A percentile compares a stretch with the other conserved stretches of the same genome.
Conservation (phyloP, 2,888 invertebrate genomes). For the Melanostoma scalare region DNA sequence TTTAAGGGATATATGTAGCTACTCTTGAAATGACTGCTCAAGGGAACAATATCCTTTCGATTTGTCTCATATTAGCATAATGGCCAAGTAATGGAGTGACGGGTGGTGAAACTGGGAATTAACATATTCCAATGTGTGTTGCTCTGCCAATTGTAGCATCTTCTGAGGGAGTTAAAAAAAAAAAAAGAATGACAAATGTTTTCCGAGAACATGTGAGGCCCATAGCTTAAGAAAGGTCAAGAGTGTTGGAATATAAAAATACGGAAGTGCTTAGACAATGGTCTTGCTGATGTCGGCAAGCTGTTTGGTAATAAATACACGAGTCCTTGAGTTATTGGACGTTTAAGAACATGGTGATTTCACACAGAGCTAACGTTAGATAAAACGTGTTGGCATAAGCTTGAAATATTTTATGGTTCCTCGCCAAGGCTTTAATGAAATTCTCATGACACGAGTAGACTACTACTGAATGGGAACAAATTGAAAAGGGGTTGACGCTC, state of each 20-base stretch:
- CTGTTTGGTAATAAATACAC: slow-evolving; percentile 14
- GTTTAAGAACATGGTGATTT: neutral
- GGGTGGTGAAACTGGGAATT: slow-evolving; percentile 22
- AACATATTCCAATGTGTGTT: slow-evolving; percentile 40
- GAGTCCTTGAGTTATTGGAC: slow-evolving; percentile 18
- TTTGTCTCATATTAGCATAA: slow-evolving; percentile 58
- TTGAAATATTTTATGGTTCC: no score
- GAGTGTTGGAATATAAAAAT: slow-evolving; percentile 5
- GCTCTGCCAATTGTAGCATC: no score
- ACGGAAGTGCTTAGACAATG: slow-evolving; percentile 1
- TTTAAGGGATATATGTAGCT: neutral
- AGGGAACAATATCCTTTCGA: slow-evolving; percentile 54
- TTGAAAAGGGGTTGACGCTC: no score
- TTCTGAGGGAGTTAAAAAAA: no score
- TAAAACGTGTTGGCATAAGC: no score
- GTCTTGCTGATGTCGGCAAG: slow-evolving; percentile 5
- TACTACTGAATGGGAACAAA: no score
- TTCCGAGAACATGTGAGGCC: neutral
- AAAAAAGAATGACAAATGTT: no score
- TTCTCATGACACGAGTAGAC: no score
- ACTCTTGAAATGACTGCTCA: slow-evolving; percentile 24
- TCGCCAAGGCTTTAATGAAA: no score
- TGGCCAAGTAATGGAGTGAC: slow-evolving; percentile 23
- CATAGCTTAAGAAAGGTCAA: slow-evolving; percentile 10
- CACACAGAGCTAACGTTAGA: no score